phyloP scores from a whole-genome alignment of 2,113 vertebrate species.

The Hiodon alosoides region DNA sequence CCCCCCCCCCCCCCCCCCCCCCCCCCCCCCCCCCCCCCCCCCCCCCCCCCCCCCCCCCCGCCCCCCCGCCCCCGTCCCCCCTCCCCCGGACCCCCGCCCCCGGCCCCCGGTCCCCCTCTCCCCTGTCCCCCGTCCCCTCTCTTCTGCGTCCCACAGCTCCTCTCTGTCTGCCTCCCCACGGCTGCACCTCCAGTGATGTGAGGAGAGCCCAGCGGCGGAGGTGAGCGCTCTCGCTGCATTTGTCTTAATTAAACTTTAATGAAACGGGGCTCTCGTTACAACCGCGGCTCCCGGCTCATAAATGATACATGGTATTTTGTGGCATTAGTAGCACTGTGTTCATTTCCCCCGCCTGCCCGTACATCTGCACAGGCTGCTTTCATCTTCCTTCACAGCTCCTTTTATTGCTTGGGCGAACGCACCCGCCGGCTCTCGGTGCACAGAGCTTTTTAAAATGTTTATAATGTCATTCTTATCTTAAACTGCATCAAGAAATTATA shows the following conservation, averaged over 20 bases:
- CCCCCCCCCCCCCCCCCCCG: background rate
- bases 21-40: conserved; percentile 2
- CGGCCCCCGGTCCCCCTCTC: too few relatives aligned
- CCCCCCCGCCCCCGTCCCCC: background rate
- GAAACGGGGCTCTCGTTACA: conserved; percentile 82
- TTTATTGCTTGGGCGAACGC: conserved; percentile 5
- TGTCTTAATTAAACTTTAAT: conserved; percentile 95
- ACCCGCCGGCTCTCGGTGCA: background rate
- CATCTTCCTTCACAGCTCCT: conserved; percentile 30
- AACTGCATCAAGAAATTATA: background rate
- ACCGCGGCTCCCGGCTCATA: conserved; percentile 79
- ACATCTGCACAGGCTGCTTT: conserved; percentile 57
- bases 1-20: background rate
- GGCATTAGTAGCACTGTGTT: conserved; percentile 72
- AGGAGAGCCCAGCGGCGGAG: conserved; percentile 86
- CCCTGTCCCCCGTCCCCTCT: background rate
- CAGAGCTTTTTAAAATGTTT: background rate
- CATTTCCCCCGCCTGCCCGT: conserved; percentile 63
- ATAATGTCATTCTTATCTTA: background rate
- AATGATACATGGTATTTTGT: conserved; percentile 83
- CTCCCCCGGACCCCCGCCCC: background rate
- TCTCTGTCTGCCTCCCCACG: conserved; percentile 56
- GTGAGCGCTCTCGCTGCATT: conserved; percentile 79
- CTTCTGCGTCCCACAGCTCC: conserved; percentile 19
- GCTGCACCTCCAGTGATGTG: conserved; percentile 96